Evolutionary conservation across 2,113 vertebrate species (phyloP).

Genomic region (Cynoglossus semilaevis): DNA sequence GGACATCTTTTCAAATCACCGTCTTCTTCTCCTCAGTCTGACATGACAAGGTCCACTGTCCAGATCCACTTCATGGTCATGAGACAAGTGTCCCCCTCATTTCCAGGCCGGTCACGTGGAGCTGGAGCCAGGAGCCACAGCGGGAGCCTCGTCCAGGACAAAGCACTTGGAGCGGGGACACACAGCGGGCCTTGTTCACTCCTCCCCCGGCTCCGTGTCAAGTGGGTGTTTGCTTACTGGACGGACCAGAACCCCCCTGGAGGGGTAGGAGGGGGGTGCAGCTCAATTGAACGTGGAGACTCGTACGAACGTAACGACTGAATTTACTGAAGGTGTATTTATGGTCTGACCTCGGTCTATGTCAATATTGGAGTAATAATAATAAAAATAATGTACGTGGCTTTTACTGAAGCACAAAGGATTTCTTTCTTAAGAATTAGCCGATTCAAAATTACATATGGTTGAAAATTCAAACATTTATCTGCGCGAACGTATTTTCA

Average conservation of each 20-base stretch:
- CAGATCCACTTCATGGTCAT: constrained; percentile 25
- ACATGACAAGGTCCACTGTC: neutral
- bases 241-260: constrained; percentile 44
- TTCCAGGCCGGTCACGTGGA: constrained; percentile 67
- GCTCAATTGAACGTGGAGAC: constrained; percentile 10
- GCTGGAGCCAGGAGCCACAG: constrained; percentile 44
- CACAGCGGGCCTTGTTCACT: constrained; percentile 68
- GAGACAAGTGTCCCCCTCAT: constrained; percentile 56
- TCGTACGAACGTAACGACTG: neutral
- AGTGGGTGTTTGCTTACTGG: constrained; percentile 71
- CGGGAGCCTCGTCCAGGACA: constrained; percentile 63
- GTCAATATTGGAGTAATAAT: too few species aligned
- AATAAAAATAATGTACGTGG: too few species aligned
- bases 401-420: too few species aligned
- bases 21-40: constrained; percentile 1
- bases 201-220: constrained; percentile 55
- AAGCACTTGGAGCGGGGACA: constrained; percentile 61
- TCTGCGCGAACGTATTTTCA: too few species aligned
- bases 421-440: too few species aligned
- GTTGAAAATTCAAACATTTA: too few species aligned
- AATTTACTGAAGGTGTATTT: constrained; percentile 8
- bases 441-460: too few species aligned
- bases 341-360: constrained; percentile 1
- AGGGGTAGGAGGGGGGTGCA: constrained; percentile 26
- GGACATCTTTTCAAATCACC: neutral